Evolutionary conservation across 1,140 invertebrate species (phyloP).

Genomic region (Zaprionus tsacasi): DNA sequence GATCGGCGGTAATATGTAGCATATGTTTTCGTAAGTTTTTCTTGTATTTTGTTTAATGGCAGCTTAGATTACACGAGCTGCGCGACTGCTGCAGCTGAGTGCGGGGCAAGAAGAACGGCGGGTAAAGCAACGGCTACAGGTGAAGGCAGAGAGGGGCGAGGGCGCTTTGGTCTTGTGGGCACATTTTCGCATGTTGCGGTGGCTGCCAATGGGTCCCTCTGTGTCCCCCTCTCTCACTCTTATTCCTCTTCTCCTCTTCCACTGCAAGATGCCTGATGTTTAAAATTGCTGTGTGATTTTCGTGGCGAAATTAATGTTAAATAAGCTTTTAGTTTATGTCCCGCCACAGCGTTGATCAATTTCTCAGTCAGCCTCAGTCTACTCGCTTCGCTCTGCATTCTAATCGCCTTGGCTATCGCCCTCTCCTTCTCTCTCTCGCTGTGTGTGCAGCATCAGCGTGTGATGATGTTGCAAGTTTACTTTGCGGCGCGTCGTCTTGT

Average conservation of each 20-base stretch:
- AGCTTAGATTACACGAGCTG: slow-evolving; percentile 76
- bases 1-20: slow-evolving; percentile 78
- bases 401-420: slow-evolving; percentile 34
- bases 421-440: neutral
- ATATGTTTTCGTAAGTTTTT: slow-evolving; percentile 83
- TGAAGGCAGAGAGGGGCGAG: neutral
- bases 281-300: slow-evolving; percentile 82
- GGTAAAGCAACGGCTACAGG: neutral
- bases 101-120: neutral
- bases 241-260: neutral
- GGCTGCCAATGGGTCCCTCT: slow-evolving; percentile 54
- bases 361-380: slow-evolving; percentile 76
- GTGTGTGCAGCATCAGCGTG: slow-evolving; percentile 32
- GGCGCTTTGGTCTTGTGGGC: slow-evolving; percentile 17
- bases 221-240: neutral
- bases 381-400: slow-evolving; percentile 49
- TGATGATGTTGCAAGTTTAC: slow-evolving; percentile 58
- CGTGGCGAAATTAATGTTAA: slow-evolving; percentile 83
- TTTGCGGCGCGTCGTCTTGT: slow-evolving; percentile 59
- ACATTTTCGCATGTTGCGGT: slow-evolving; percentile 67
- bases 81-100: slow-evolving; percentile 34
- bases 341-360: slow-evolving; percentile 80
- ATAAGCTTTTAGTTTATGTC: slow-evolving; percentile 83
- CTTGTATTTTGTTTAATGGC: slow-evolving; percentile 83
- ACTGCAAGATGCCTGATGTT: slow-evolving; percentile 55